Evolutionary conservation across 2,113 vertebrate species (phyloP).

Genomic region (Cynopterus brachyotis): DNA sequence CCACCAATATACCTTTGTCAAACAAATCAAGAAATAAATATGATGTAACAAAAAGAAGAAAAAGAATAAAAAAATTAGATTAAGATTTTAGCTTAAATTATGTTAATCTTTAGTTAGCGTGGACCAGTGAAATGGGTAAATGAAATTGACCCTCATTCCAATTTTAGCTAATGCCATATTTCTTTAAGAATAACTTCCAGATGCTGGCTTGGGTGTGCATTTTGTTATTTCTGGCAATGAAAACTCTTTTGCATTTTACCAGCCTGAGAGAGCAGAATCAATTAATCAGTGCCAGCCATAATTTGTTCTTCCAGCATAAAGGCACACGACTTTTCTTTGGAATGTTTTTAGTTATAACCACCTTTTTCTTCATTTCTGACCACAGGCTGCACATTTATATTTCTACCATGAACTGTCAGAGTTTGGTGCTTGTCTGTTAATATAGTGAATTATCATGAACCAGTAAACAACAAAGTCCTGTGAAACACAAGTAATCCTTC

Average conservation of each 20-base stretch:
- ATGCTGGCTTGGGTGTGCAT: slow-evolving; percentile 69
- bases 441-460: not conserved
- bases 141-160: slow-evolving; percentile 50
- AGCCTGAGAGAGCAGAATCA: slow-evolving; percentile 62
- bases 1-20: not conserved
- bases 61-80: slow-evolving; percentile 38
- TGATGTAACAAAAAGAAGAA: not conserved
- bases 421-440: not conserved
- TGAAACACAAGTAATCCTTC: not conserved
- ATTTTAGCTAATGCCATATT: slow-evolving; percentile 67
- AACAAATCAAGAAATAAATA: not conserved
- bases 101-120: slow-evolving; percentile 35
- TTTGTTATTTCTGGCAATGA: slow-evolving; percentile 75
- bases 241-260: slow-evolving; percentile 69
- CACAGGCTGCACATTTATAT: not conserved
- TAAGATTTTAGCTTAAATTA: slow-evolving; percentile 25
- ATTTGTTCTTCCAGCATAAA: slow-evolving; percentile 70
- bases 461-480: not conserved
- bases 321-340: slow-evolving; percentile 44
- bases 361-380: slow-evolving; percentile 35
- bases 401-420: not conserved
- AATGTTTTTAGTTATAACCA: slow-evolving; percentile 64
- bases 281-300: slow-evolving; percentile 72
- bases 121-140: slow-evolving; percentile 49
- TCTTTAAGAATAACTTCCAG: slow-evolving; percentile 77